Base-by-base conservation (phyloP, 2,888 invertebrate species). In the Calliopum simillimum region DNA sequence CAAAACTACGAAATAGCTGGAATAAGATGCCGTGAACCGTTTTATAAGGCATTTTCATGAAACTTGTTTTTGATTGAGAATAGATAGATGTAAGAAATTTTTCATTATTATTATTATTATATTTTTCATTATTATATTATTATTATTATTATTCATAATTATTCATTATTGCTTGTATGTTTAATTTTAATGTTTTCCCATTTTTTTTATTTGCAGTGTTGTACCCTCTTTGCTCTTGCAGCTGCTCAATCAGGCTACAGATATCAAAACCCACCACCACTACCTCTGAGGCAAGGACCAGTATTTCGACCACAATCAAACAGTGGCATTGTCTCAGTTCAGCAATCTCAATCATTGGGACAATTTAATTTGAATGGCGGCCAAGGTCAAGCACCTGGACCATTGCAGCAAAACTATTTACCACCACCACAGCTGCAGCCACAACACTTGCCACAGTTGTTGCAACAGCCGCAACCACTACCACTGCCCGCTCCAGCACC, bases 201-300 rank as follows among this genome's bases (percentile, higher is more conserved):
- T 23, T 46, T 59, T 16, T 4, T 16, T 62, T 64, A 16, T 44
- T 72, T 68, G 6, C 69, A 82, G 82, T 79, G 74, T 71, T 64
- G 81, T 23, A 76, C 76, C 13, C 67, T 77, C 19, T 47, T 74
- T 21, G 77, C 76, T 25, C 61, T 76, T 16, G 69, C 77, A 11
- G 72, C 77, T 11, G 81, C 80, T 23, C 76, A 78, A 12, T 76
- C 79, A 63, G 83, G 78, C 66, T 83, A 83, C 72, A 80, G 78
- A 63, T 83, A 83, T 68, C 78, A 76, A 68, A 74, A 68, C 41
- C 71, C 72, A n/a, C 62, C 33, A 66, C 44, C n/a, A 13, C 47
- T 14, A 44, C 21, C n/a, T 21, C 8, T 33, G 33, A 33, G 33
- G 8, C 5, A 33, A 8, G 33, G 33, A 1, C 33, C 33, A 33